Base-by-base conservation (phyloP, 1,140 invertebrate genomes). In the Portunus trituberculatus region DNA sequence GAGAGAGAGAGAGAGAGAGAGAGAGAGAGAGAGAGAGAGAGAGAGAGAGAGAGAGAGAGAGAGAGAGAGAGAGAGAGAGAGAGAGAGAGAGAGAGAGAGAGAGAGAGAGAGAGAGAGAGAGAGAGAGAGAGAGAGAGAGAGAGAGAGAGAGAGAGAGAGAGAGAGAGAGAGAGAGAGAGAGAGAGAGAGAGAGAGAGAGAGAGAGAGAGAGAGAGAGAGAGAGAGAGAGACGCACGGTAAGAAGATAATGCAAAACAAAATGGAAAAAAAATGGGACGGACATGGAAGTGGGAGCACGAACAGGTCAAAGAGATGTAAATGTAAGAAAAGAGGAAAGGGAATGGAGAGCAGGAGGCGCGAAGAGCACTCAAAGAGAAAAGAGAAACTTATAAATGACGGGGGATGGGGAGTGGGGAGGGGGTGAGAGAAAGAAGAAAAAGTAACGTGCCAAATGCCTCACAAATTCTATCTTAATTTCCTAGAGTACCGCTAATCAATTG, bases 101-200 rank as follows among this genome's bases (percentile, higher is more conserved):
- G 20, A 92, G 28, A 92, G 14, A 31, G 14, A 76, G 20, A 46
- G 20, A 91, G 7, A 91, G 12, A 91, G 29, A 84, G 8, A 93
- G 29, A 84, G 0, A 93, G 12, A 93, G 1, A 82, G 2, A 92
- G 10, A 46, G 14, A 84, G 3, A 76, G 14, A 92, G 3, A 92
- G n/a, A 83, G 32, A 76, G n/a, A 67, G 6, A 92, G 20, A 92
- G 28, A 92, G 14, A 31, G 14, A 76, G 14, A 59, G 28, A 28
- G 31, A 32, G 28, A 29, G n/a, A 92, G 31, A 89, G n/a, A 39
- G 32, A 14, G n/a, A 39, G 7, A 32, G n/a, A 89, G n/a, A 89
- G n/a, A 89, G n/a, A 32, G 32, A 89, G n/a, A 25, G n/a, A 89
- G n/a, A 89, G n/a, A 89, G n/a, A 89, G n/a, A 89, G 31, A 89